Evolutionary conservation across 2,797 vertebrate species (phyloP), one percentile per base, ranked within the genome.

Genomic region (Micrastur ruficollis): DNA sequence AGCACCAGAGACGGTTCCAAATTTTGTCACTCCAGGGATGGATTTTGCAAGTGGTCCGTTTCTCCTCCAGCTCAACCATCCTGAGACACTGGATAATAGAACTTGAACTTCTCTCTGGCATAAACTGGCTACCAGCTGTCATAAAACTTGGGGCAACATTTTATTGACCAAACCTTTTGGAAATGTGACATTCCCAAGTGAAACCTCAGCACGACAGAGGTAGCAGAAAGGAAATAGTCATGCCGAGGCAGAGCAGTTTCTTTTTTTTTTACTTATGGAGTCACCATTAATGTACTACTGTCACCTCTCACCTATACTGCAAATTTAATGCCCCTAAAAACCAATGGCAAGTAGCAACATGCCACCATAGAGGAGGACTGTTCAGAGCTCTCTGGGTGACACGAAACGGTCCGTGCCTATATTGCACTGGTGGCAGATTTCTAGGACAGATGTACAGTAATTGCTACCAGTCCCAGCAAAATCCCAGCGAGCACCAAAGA

Each of bases 391-490:
- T 73, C 66, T 49, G 78, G 9, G 46, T 94, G 78, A 95, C 40
- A 63, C 44, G 76, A 47, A 89, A 78, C 75, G 93, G 86, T 32
- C 42, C 31, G 3, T 62, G 81, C 17, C 86, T 86, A 46, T 63
- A 50, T 61, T 71, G 53, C 20, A 75, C 32, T 61, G 46, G 40
- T 91, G 70, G 66, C 79, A 93, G 34, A 31, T 68, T 92, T 90
- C 78, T 74, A 81, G 63, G 55, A 61, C 62, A 83, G 27, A 73
- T 44, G 44, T 36, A 47, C 78, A 59, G 14, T 81, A 95, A 94
- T 82, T 94, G 40, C 71, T 92, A 90, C 44, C 74, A 94, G 83
- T 61, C 7, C 40, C 65, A 82, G 40, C 5, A 42, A 84, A 85
- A 84, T 50, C 53, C 13, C 71, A 71, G 67, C 25, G 61, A 86